These are phyloP conservation scores for Ormyrus pomaceus DNA, from an alignment of 2,888 invertebrate genomes.

Conservation along the genomic window DNA sequence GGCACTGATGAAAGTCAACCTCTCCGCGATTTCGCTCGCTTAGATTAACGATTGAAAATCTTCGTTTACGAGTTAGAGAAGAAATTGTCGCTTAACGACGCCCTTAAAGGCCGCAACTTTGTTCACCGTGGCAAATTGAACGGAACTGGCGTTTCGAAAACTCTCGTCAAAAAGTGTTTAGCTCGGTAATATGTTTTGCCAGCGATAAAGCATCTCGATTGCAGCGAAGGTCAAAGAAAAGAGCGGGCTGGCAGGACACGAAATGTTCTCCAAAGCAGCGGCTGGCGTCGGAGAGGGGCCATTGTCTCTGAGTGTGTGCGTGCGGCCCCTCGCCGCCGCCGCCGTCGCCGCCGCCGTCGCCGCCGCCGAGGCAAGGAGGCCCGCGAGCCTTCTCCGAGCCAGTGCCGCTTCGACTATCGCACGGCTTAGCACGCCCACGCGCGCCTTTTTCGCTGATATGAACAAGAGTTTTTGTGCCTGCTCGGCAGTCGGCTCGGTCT, in stretches of 20 bases:
- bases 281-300: constrained; percentile 56
- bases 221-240: neutral
- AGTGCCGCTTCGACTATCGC: constrained; percentile 63
- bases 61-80: too few relatives aligned
- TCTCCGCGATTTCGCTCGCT: neutral
- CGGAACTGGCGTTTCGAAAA: too few relatives aligned
- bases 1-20: constrained; percentile 17
- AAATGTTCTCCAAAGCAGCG: constrained; percentile 15
- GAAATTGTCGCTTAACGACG: too few relatives aligned
- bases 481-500: neutral
- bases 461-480: constrained; percentile 20
- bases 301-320: constrained; percentile 59
- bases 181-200: too few relatives aligned
- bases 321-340: constrained; percentile 32
- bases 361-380: constrained; percentile 24
- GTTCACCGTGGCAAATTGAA: too few relatives aligned
- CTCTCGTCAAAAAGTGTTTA: too few relatives aligned
- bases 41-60: too few relatives aligned
- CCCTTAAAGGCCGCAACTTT: too few relatives aligned
- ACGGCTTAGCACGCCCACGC: constrained; percentile 59
- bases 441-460: constrained; percentile 30
- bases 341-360: neutral
- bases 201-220: too few relatives aligned
- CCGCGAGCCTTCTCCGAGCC: constrained; percentile 58
- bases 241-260: neutral